Conservation (phyloP, 2,888 invertebrate genomes). For the Zaprionus bogoriensis region DNA sequence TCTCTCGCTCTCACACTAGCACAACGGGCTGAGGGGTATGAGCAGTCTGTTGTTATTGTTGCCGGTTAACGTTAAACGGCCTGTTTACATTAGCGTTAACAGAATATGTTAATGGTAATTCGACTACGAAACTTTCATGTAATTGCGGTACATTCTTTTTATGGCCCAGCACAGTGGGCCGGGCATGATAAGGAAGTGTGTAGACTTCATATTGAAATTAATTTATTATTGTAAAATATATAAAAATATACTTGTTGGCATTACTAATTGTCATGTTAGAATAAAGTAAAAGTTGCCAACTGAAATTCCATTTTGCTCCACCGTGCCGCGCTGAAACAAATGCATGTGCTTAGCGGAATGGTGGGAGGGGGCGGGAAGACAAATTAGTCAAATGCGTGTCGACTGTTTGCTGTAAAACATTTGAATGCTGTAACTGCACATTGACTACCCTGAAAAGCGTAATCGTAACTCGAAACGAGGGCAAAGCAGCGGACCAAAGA, state of each 20-base stretch:
- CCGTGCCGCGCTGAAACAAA: background rate
- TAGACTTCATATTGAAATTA: background rate
- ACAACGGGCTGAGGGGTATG: background rate
- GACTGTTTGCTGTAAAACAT: conserved; percentile 19
- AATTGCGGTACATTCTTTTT: background rate
- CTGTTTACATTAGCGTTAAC: conserved; percentile 20
- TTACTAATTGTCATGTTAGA: too few species aligned
- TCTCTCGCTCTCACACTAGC: conserved; percentile 7
- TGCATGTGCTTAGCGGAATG: too few species aligned
- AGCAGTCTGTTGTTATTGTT: conserved; percentile 30
- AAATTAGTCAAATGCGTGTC: conserved; percentile 41
- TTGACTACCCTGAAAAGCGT: conserved; percentile 9
- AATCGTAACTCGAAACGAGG: conserved; percentile 28
- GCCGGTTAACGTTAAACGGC: conserved; percentile 45
- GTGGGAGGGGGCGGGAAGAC: conserved; percentile 2
- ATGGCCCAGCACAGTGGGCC: background rate
- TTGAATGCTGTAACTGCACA: conserved; percentile 30
- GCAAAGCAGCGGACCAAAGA: conserved; percentile 5
- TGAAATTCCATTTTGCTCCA: background rate
- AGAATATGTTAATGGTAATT: conserved; percentile 9
- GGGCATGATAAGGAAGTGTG: background rate
- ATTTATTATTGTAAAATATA: background rate
- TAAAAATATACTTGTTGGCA: too few species aligned
- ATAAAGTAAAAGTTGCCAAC: too few species aligned
- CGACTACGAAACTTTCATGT: background rate